These are phyloP conservation scores for Mactromeris polynyma DNA, from an alignment of 2,888 invertebrate genomes.

Conservation along the genomic window DNA sequence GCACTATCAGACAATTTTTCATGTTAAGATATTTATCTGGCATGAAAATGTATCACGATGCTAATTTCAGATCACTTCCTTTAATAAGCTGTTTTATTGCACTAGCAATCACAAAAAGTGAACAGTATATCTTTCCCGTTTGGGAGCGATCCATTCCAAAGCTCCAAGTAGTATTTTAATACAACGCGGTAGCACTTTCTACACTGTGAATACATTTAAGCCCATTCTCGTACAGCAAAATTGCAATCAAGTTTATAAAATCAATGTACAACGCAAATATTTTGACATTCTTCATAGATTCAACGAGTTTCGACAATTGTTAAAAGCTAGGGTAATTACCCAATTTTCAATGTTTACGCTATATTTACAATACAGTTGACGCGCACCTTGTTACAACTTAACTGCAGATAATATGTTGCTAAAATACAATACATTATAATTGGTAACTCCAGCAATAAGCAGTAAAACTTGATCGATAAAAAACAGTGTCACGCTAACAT, in stretches of 20 bases:
- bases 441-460: background rate
- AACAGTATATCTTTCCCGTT: too few relatives aligned
- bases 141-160: too few relatives aligned
- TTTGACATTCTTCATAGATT: background rate
- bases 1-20: too few relatives aligned
- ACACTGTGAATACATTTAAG: background rate
- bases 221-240: background rate
- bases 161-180: too few relatives aligned
- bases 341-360: background rate
- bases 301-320: background rate
- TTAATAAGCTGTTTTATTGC: too few relatives aligned
- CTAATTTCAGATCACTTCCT: too few relatives aligned
- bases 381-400: background rate
- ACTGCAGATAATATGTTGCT: background rate
- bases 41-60: too few relatives aligned
- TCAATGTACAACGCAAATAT: background rate
- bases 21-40: too few relatives aligned
- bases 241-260: conserved; percentile 6
- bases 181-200: background rate
- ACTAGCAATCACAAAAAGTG: too few relatives aligned
- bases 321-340: background rate
- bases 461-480: background rate
- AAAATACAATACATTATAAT: background rate
- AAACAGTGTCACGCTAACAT: background rate
- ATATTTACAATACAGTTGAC: background rate